Conservation (phyloP, 2,888 invertebrate species). For the Tipula vernalis region DNA sequence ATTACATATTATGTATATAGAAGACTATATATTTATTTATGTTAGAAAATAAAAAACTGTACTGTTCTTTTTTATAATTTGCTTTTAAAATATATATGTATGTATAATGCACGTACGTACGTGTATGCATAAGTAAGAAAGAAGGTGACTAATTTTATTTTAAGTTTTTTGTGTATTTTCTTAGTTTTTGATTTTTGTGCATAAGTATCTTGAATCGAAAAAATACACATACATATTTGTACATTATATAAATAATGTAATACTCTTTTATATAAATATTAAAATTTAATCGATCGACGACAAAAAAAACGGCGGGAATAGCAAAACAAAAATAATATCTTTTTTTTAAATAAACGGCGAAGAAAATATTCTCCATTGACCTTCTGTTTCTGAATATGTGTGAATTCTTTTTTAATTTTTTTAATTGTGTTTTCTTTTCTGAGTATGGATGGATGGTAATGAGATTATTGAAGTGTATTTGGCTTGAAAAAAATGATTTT, state of each 20-base stretch:
- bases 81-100: neutral
- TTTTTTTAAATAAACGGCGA: neutral
- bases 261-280: neutral
- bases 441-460: neutral
- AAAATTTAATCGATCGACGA: neutral
- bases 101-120: neutral
- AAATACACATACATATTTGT: neutral
- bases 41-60: neutral
- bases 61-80: neutral
- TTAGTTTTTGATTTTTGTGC: neutral
- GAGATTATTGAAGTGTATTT: neutral
- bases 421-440: neutral
- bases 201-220: neutral
- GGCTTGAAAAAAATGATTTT: neutral
- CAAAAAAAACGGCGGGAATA: neutral
- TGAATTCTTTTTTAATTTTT: neutral
- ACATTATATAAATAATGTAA: neutral
- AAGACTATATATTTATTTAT: neutral
- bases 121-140: neutral
- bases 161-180: neutral
- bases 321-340: neutral
- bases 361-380: neutral
- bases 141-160: neutral
- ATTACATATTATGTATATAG: neutral
- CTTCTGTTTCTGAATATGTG: neutral